Evolutionary conservation across 1,140 invertebrate genomes (phyloP).

Genomic region (Diachasmimorpha longicaudata): DNA sequence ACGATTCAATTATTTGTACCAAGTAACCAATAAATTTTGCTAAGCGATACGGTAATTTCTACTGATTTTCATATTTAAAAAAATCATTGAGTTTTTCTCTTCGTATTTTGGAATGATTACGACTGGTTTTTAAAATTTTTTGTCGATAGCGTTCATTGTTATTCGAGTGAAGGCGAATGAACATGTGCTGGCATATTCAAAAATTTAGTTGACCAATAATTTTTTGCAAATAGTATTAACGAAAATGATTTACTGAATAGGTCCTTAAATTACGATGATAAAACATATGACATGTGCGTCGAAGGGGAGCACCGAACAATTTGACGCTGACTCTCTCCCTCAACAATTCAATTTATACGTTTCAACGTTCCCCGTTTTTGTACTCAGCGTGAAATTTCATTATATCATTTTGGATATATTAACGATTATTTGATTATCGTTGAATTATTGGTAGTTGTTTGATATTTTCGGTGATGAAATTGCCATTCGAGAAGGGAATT

Average conservation of each 20-base stretch:
- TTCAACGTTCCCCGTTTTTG: slow-evolving; percentile 8
- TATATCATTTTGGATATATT: slow-evolving; percentile 5
- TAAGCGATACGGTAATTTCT: too few species aligned
- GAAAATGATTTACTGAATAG: neutral
- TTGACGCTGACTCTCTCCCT: neutral
- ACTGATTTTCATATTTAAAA: too few species aligned
- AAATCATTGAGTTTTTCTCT: too few species aligned
- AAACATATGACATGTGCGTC: neutral
- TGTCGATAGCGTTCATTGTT: too few species aligned
- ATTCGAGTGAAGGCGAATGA: too few species aligned
- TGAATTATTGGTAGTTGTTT: neutral
- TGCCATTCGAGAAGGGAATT: slow-evolving; percentile 26
- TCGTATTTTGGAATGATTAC: too few species aligned
- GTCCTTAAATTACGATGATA: slow-evolving; percentile 1
- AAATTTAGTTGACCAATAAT: neutral
- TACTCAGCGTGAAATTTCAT: slow-evolving; percentile 6
- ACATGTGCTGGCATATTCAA: neutral
- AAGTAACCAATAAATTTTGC: too few species aligned
- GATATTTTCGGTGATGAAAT: slow-evolving; percentile 24
- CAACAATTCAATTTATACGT: neutral
- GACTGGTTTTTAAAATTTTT: too few species aligned
- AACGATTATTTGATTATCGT: slow-evolving; percentile 5
- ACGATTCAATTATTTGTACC: too few species aligned
- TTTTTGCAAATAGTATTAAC: neutral
- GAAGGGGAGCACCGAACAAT: neutral